Base-by-base conservation (phyloP, 2,888 invertebrate genomes). In the Crossocerus cetratus region DNA sequence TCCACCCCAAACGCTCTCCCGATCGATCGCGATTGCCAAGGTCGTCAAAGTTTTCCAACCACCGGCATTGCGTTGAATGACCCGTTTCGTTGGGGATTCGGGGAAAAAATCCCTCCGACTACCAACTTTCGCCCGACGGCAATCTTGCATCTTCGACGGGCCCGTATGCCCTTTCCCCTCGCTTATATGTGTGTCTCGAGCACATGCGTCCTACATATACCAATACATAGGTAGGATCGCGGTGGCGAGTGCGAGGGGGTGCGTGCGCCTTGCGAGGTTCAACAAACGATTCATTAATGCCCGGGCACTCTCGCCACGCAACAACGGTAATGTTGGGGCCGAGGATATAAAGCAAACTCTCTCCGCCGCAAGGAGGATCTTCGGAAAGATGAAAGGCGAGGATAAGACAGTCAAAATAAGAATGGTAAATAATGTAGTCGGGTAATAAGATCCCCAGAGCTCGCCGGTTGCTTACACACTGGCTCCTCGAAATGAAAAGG, bases 391-490 rank as follows among this genome's bases (percentile, higher is more conserved):
- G 32, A 32, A 32, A 32, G 32, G 32, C 32, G 32, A 2, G 32
- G 32, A 32, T 32, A 69, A 73, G 70, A 72, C 80, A 77, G 79
- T 78, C 86, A 86, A 88, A 88, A 87, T 86, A 86, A 86, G 86
- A 86, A 87, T 83, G 85, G 84, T 87, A 88, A 89, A 89, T 88
- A 88, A 89, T 86, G 83, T 85, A 88, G 86, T 86, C 86, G 86
- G 84, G 83, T 74, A 81, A 80, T 63, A 75, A 77, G 69, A 77
- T 59, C 56, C 49, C 45, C 32, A 32, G 49, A 65, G 72, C 68
- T 76, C 65, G 74, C 61, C 70, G 32, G 32, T 74, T 65, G 61
- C 64, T 66, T 62, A 57, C 65, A 58, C 62, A 67, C 60, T 65
- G 56, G 62, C 74, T 57, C 53, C 65, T 58, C 65, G 58, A 55